phyloP scores from a whole-genome alignment of 2,113 vertebrate genomes.

The Prionailurus viverrinus region DNA sequence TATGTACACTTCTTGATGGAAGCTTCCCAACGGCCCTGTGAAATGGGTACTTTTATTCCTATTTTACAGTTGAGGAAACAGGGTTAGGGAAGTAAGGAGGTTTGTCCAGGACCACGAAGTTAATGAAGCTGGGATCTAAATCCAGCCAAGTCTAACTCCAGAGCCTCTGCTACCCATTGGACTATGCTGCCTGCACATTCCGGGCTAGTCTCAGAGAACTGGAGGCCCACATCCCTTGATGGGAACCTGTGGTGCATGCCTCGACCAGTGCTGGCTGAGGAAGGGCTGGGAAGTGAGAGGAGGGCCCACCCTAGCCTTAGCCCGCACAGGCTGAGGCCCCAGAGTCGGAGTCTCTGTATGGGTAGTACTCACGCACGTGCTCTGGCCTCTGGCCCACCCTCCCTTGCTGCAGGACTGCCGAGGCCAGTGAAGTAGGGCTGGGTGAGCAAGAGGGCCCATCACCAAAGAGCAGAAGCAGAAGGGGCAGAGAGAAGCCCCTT shows the following conservation, averaged over 20 bases:
- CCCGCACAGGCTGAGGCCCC: neutral
- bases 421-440: neutral
- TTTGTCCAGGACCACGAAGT: neutral
- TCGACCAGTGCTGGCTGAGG: neutral
- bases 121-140: neutral
- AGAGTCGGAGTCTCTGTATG: neutral
- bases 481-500: neutral
- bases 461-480: no score
- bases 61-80: slow-evolving; percentile 44
- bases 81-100: neutral
- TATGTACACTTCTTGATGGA: neutral
- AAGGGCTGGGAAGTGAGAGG: neutral
- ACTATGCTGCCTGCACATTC: neutral
- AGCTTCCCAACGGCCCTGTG: neutral
- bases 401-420: neutral
- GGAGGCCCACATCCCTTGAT: neutral
- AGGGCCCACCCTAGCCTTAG: neutral
- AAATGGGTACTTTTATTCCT: neutral
- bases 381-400: neutral
- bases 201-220: neutral
- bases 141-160: neutral
- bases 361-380: neutral
- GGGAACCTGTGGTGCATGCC: neutral
- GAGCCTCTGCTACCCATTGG: neutral
- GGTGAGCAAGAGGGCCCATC: neutral